Conservation (phyloP, 1,140 invertebrate genomes). For the Campoletis sonorensis region DNA sequence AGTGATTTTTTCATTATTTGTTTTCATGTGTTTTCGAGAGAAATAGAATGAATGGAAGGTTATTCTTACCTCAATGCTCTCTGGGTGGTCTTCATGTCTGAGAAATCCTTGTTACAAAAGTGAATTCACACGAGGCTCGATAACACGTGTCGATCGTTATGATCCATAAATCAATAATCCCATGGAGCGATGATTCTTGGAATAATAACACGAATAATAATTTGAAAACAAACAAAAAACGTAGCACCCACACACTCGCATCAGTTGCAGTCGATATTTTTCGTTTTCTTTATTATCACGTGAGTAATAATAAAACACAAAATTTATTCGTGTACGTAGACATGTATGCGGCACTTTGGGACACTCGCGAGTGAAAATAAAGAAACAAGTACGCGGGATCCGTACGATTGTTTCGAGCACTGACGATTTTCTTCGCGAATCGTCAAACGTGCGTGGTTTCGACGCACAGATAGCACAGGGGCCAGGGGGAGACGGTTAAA, state of each 20-base stretch:
- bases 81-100: conserved; percentile 64
- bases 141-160: neutral
- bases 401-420: no score
- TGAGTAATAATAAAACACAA: no score
- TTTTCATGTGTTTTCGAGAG: neutral
- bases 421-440: no score
- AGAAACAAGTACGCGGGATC: no score
- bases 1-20: neutral
- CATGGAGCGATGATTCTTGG: neutral
- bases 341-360: no score
- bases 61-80: conserved; percentile 59
- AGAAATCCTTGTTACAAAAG: conserved; percentile 16
- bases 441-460: no score
- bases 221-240: neutral
- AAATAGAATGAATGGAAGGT: neutral
- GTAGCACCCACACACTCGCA: neutral
- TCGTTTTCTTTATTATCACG: no score
- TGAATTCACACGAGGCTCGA: neutral
- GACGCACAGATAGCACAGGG: no score
- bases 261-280: no score
- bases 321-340: no score
- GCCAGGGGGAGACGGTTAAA: no score
- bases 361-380: no score
- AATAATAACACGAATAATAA: neutral
- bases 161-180: conserved; percentile 13